A percentile compares a stretch with the other conserved stretches of the same genome.
Conservation (phyloP, 2,797 vertebrate genomes). For the Telmatherina bonti region DNA sequence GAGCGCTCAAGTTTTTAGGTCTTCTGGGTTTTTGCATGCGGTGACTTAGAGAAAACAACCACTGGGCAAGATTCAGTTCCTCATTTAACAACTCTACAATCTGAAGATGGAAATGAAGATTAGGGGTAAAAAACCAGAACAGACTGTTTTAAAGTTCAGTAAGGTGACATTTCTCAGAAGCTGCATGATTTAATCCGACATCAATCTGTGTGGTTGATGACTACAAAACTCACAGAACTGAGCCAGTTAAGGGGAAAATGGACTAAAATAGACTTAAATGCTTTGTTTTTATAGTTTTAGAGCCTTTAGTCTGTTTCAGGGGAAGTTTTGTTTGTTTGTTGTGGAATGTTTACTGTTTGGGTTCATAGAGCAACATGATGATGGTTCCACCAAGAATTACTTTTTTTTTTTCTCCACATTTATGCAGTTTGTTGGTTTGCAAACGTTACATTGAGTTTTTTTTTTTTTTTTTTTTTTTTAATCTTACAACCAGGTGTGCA, state of each 20-base stretch:
- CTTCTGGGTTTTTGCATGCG: not conserved
- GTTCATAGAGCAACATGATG: too few relatives aligned
- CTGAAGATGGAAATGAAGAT: not conserved
- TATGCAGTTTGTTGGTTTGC: too few relatives aligned
- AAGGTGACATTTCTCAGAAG: not conserved
- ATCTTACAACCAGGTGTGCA: too few relatives aligned
- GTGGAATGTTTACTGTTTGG: not conserved
- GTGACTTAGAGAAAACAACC: slow-evolving; percentile 3
- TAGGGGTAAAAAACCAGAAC: not conserved
- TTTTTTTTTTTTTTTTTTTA: too few relatives aligned
- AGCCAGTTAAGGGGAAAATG: not conserved
- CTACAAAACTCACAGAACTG: not conserved
- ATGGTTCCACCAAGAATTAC: too few relatives aligned
- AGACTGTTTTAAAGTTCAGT: not conserved
- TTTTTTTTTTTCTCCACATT: too few relatives aligned
- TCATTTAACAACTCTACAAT: not conserved
- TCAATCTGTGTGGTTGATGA: not conserved
- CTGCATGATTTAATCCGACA: not conserved
- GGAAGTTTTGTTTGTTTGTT: not conserved
- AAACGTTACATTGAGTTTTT: too few relatives aligned
- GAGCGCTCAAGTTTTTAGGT: not conserved
- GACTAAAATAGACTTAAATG: too few relatives aligned
- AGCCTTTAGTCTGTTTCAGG: not conserved
- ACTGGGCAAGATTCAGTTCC: slow-evolving; percentile 37
- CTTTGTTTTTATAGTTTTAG: not conserved